These are phyloP conservation scores for Mayetiola destructor DNA, from an alignment of 2,888 invertebrate species.

Conservation along the genomic window DNA sequence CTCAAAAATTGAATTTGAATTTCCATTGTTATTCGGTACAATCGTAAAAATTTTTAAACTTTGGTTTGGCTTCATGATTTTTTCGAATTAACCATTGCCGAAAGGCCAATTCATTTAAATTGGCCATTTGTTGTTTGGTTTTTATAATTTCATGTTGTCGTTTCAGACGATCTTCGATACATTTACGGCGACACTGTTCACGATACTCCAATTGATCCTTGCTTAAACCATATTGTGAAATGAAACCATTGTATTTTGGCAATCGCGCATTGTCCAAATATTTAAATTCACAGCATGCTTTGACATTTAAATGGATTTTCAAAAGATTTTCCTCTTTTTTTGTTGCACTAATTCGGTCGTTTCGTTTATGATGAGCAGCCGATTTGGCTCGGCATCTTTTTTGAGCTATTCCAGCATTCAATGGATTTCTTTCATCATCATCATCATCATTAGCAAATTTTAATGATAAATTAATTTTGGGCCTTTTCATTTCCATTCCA, in stretches of 20 bases:
- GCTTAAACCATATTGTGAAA: slow-evolving; percentile 41
- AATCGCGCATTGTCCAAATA: slow-evolving; percentile 30
- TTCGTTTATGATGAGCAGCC: not conserved
- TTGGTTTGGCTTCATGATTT: slow-evolving; percentile 32
- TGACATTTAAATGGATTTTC: slow-evolving; percentile 29
- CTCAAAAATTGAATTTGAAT: not conserved
- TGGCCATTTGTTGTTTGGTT: slow-evolving; percentile 34
- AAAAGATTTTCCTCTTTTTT: slow-evolving; percentile 10
- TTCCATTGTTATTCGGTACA: not conserved
- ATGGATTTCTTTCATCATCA: not conserved
- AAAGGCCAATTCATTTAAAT: slow-evolving; percentile 40
- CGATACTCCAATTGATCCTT: slow-evolving; percentile 35
- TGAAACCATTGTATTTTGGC: slow-evolving; percentile 38
- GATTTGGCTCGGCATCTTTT: not conserved
- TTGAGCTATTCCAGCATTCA: not conserved
- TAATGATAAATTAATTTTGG: not conserved
- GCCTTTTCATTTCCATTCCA: no score
- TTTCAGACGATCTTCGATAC: slow-evolving; percentile 25
- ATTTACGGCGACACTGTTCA: slow-evolving; percentile 26
- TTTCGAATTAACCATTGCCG: slow-evolving; percentile 39
- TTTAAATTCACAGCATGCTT: slow-evolving; percentile 35
- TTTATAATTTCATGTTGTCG: slow-evolving; percentile 27
- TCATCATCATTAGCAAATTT: not conserved
- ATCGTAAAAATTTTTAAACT: slow-evolving; percentile 34
- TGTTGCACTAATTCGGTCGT: not conserved